These are phyloP conservation scores for Scylla paramamosain DNA, from an alignment of 1,140 invertebrate genomes.

Conservation along the genomic window DNA sequence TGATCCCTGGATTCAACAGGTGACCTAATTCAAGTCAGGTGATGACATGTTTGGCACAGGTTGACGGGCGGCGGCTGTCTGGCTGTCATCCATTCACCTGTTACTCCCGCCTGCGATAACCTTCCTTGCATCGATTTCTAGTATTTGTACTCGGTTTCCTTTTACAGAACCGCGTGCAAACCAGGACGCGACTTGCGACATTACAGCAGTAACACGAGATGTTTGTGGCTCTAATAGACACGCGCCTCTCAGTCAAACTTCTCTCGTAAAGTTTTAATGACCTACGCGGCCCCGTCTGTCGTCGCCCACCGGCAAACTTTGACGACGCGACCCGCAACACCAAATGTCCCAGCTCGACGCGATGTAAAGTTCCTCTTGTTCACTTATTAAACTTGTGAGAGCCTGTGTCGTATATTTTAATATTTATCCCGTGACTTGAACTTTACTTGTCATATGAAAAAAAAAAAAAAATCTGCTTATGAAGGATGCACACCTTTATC, in stretches of 20 bases:
- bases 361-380: neutral
- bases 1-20: constrained; percentile 61
- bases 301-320: neutral
- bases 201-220: neutral
- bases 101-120: neutral
- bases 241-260: neutral
- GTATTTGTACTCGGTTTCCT: neutral
- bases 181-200: neutral
- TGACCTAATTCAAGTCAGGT: constrained; percentile 56
- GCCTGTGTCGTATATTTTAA: neutral
- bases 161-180: neutral
- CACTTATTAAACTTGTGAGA: neutral
- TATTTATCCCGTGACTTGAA: neutral
- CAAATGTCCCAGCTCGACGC: neutral
- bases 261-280: neutral
- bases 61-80: constrained; percentile 27
- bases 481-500: no score
- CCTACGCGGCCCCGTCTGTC: neutral
- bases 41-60: constrained; percentile 15
- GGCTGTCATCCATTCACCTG: constrained; percentile 38
- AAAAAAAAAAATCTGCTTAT: neutral
- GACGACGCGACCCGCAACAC: neutral
- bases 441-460: neutral
- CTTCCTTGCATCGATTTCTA: neutral
- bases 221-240: neutral